Evolutionary conservation across 2,797 vertebrate genomes (phyloP).

Genomic region (Hippopotamyrus pictus): DNA sequence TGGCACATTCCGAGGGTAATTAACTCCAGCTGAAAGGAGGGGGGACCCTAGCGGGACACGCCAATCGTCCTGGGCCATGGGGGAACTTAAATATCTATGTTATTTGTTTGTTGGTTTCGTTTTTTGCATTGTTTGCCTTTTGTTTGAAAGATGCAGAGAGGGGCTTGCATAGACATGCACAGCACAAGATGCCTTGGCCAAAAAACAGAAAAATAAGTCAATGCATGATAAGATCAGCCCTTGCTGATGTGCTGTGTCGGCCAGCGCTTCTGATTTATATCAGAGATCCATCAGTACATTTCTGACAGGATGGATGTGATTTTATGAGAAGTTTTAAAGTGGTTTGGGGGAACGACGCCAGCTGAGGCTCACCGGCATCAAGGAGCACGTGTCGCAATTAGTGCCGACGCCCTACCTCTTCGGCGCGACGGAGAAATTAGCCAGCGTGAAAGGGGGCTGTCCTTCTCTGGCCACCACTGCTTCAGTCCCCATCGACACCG

Average conservation of each 20-base stretch:
- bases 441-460: background rate
- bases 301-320: slow-evolving; percentile 44
- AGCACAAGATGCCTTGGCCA: slow-evolving; percentile 20
- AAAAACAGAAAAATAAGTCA: background rate
- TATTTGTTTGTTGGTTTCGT: slow-evolving; percentile 11
- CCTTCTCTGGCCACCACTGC: background rate
- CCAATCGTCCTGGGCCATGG: slow-evolving; percentile 63
- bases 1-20: slow-evolving; percentile 79
- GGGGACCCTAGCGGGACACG: slow-evolving; percentile 59
- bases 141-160: slow-evolving; percentile 62
- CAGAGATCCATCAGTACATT: slow-evolving; percentile 39
- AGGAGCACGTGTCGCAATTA: slow-evolving; percentile 47
- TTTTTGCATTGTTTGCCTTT: slow-evolving; percentile 33
- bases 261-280: slow-evolving; percentile 52
- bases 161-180: slow-evolving; percentile 45
- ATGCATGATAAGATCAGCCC: background rate
- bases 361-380: slow-evolving; percentile 41
- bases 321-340: slow-evolving; percentile 52
- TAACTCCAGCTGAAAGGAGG: slow-evolving; percentile 84
- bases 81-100: background rate
- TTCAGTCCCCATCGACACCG: background rate
- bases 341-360: slow-evolving; percentile 49
- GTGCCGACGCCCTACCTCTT: slow-evolving; percentile 38
- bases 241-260: slow-evolving; percentile 41
- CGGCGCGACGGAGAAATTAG: slow-evolving; percentile 20